These are phyloP conservation scores for Carposina sasakii DNA, from an alignment of 1,140 invertebrate genomes.

Conservation along the genomic window DNA sequence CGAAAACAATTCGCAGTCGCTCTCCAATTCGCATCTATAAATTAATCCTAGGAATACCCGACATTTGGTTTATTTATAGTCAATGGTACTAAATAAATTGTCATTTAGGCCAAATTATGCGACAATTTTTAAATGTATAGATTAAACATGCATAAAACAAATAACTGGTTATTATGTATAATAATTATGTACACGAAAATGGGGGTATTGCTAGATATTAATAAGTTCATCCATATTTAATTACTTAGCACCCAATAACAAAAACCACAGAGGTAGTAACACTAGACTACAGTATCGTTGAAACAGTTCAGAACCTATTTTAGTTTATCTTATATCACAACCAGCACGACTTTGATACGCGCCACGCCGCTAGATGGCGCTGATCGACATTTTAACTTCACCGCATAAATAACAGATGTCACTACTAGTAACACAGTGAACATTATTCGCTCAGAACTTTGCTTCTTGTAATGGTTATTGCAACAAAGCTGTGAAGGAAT, in stretches of 20 bases:
- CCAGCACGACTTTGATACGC: conserved; percentile 36
- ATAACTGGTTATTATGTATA: background rate
- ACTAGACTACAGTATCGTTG: background rate
- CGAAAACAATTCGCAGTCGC: too few species aligned
- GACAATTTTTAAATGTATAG: too few species aligned
- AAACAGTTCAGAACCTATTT: conserved; percentile 11
- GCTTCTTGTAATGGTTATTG: background rate
- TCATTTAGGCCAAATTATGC: too few species aligned
- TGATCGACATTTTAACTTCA: background rate
- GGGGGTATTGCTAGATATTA: conserved; percentile 36
- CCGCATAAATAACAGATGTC: conserved; percentile 15
- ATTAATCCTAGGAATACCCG: too few species aligned
- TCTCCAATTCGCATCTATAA: too few species aligned
- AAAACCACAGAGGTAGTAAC: conserved; percentile 13
- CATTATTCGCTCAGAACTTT: conserved; percentile 9
- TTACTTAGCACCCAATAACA: conserved; percentile 47
- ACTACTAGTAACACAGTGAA: conserved; percentile 3
- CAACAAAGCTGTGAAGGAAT: conserved; percentile 6
- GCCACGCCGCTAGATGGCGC: conserved; percentile 32
- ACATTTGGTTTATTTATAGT: too few species aligned
- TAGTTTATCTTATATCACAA: conserved; percentile 38
- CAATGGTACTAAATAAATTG: too few species aligned
- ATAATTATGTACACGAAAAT: conserved; percentile 27
- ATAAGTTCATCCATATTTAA: too few species aligned
- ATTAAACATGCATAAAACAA: too few species aligned